Evolutionary conservation across 2,113 vertebrate species (phyloP), one percentile per base, ranked within the genome.

Genomic region (Illadopsis cleaveri): DNA sequence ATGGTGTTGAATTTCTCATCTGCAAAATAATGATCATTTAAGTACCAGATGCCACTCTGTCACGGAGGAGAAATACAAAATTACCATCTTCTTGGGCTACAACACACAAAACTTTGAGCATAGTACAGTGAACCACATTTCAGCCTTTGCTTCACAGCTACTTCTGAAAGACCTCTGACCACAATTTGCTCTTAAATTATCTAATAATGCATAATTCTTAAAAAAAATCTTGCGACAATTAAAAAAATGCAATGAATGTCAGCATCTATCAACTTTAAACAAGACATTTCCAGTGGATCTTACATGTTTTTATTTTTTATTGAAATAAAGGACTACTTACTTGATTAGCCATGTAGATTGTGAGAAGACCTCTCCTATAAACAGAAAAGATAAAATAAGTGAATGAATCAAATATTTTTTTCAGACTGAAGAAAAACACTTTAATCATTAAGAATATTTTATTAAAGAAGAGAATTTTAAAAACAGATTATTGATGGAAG

Each of bases 281-380:
- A 48, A 42, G 7, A 56, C 15, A 28, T 56, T 89, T 84, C 10
- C 42, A 87, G 18, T 1, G 21, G 23, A 38, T 42, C 30, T 58
- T 37, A 62, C 0, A 7, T 21, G 25, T 5, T 86, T 88, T 82
- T 70, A 12, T 40, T 80, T 58, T 60, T 38, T 31, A 56, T 47
- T 86, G 20, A 77, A 64, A 86, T 61, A 90, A 72, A 96, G 24
- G 18, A 64, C 54, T 96, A 98, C 99, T 99, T 98, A 99, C 99
- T 97, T 99, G 98, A 91, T 99, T 99, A 65, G 99, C 98, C 99
- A 99, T 99, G 98, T 99, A 99, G 98, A 99, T 99, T 80, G 99
- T 99, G 95, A 99, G 98, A 64, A 99, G 98, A n/a, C 99, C 99
- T 98, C 99, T 99, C 99, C 99, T 99, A 97, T 14, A 92, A 93